A percentile compares a stretch with the other conserved stretches of the same genome.
phyloP scores from a whole-genome alignment of 92 coral and sea anemone genomes.

The Palythoa grandis region DNA sequence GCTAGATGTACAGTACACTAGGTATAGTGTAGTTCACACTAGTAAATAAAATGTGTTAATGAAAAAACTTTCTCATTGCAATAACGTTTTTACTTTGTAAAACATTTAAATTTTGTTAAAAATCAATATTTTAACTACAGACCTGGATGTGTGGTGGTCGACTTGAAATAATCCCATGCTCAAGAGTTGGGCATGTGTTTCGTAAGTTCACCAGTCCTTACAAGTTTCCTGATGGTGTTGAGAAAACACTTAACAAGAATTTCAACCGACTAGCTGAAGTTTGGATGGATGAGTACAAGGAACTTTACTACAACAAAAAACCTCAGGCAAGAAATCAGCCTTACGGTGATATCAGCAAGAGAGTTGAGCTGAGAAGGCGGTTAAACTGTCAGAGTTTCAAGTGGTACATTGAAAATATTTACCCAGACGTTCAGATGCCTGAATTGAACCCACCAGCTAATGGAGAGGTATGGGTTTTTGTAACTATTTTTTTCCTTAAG shows the following conservation, averaged over 20 bases:
- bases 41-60: too few relatives aligned
- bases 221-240: conserved; percentile 98
- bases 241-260: conserved; percentile 90
- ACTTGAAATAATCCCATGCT: conserved; percentile 94
- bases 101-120: too few relatives aligned
- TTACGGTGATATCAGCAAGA: conserved; percentile 90
- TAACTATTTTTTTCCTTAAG: too few relatives aligned
- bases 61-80: too few relatives aligned
- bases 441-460: conserved; percentile 97
- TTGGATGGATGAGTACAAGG: conserved; percentile 99
- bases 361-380: conserved; percentile 79
- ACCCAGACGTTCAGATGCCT: conserved; percentile 98
- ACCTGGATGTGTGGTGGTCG: conserved; percentile 99
- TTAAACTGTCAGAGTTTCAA: conserved; percentile 87
- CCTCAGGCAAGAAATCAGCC: conserved; percentile 91
- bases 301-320: conserved; percentile 94
- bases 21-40: too few relatives aligned
- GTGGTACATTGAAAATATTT: conserved; percentile 97
- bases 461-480: conserved; percentile 82
- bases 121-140: neutral
- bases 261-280: conserved; percentile 98
- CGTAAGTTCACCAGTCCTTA: conserved; percentile 95
- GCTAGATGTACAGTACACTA: too few relatives aligned
- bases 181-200: conserved; percentile 99
- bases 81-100: too few relatives aligned